phyloP scores from a whole-genome alignment of 2,797 vertebrate species.

The Rhinichthys osculus region DNA sequence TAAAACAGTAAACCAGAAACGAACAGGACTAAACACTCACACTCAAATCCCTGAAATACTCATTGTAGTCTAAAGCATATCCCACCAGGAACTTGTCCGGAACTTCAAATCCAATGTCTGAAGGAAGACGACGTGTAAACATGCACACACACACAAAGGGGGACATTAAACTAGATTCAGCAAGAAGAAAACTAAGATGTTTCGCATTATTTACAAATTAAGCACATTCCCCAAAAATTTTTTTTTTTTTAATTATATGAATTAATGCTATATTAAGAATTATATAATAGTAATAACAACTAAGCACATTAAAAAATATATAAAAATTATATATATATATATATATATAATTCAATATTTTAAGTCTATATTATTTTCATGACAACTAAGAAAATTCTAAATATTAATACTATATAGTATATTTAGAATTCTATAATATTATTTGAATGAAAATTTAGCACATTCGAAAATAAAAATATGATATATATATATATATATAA shows the following conservation, averaged over 20 bases:
- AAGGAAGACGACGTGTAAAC: constrained; percentile 47
- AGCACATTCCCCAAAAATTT: too few relatives aligned
- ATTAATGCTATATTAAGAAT: not conserved
- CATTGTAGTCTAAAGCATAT: constrained; percentile 86
- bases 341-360: too few relatives aligned
- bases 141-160: not conserved
- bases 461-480: too few relatives aligned
- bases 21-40: constrained; percentile 68
- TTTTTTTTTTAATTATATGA: too few relatives aligned
- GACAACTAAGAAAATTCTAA: too few relatives aligned
- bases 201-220: not conserved
- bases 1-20: not conserved
- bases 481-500: too few relatives aligned
- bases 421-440: too few relatives aligned
- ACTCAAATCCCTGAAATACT: constrained; percentile 87
- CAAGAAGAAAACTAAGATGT: not conserved
- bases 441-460: too few relatives aligned
- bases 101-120: constrained; percentile 87
- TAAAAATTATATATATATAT: not conserved
- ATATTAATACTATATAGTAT: too few relatives aligned
- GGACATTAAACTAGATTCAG: not conserved
- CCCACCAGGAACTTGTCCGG: constrained; percentile 85
- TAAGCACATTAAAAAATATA: not conserved
- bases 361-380: too few relatives aligned
- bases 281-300: not conserved